Evolutionary conservation across 2,888 invertebrate genomes (phyloP), one percentile per base, ranked within the genome.

Genomic region (Polydesmus complanatus): DNA sequence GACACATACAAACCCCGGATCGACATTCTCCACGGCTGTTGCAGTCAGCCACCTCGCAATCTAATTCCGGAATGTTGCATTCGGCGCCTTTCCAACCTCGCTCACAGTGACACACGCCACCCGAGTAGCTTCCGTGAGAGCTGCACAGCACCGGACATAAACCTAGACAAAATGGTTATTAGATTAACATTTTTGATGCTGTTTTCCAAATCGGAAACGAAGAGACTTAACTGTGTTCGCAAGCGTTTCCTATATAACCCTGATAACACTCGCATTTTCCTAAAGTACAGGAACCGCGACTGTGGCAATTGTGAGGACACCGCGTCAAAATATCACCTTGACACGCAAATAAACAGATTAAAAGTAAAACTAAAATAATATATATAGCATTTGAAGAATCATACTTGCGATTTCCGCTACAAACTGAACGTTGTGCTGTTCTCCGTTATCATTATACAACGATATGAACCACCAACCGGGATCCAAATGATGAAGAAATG

Each of bases 51-150:
- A 95, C 88, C 78, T 94, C 93, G 75, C 97, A 98, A 77, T 96
- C 94, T 71, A 93, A 90, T 74, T 92, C 91, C 51, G 92, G 81
- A 67, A 96, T 78, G 54, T 91, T 90, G 74, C 98, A 98, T 75
- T 98, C 97, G 70, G 88, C 88, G 67, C 97, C 97, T 76, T 95
- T 97, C 95, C 95, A 98, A 54, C 95, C 95, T 2, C 91, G 88
- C 75, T 95, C 93, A 75, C 97, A 98, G 70, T 91, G 88, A 73
- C 97, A 98, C 74, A 90, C 88, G 50, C 97, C 96, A 70, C 92
- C 90, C 68, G 90, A 88, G 75, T 96, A 97, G 73, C 94, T 90
- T 47, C 98, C 98, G 66, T 93, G 86, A 72, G 95, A 95, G 71
- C 88, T 92, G 78, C 98, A 99, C 58, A 98, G 78, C 2, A 95